Base-by-base conservation (phyloP, 2,888 invertebrate species). In the Oligia latruncula region DNA sequence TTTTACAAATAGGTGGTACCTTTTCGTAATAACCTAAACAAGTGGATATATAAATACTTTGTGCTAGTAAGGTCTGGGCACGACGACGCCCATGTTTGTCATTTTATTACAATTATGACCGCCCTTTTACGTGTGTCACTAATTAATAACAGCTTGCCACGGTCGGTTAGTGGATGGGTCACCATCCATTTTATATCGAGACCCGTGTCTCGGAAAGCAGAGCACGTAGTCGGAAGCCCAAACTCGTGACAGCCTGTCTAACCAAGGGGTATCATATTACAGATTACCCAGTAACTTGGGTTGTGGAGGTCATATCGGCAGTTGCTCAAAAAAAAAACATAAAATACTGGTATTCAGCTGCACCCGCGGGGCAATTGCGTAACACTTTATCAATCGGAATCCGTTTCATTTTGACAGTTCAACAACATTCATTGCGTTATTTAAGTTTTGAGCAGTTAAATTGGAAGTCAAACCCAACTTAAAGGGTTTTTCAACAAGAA, bases 1-100 rank as follows among this genome's bases (percentile, higher is more conserved):
- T 74, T 83, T 74, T 71, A 52, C n/a, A 84, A 76, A 84, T 64
- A 58, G 29, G 29, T 29, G 49, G 66, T 20, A 60, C 35, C 55
- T 52, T 64, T 72, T 77, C 64, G 49, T 49, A 75, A 74, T 75
- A 64, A 66, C 55, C 15, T 67, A 66, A 62, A 84, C 52, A 70
- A 68, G 60, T 68, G 52, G 66, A 40, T 65, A 60, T 64, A 65
- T 77, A 67, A 64, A 58, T 68, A 58, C 64, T 68, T 52, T 67
- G 35, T 46, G 46, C 17, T 67, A 65, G 64, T 35, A 58, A 82
- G 64, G 67, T 74, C 35, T 76, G 70, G n/a, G 46, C 40, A 29
- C 29, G 29, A 40, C 77, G 67, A 62, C 20, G 75, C n/a, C 46
- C 49, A 49, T 70, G 29, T 29, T 29, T 29, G 29, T 29, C 29